Conservation (phyloP, 2,113 vertebrate genomes). For the Hiodon tergisus region DNA sequence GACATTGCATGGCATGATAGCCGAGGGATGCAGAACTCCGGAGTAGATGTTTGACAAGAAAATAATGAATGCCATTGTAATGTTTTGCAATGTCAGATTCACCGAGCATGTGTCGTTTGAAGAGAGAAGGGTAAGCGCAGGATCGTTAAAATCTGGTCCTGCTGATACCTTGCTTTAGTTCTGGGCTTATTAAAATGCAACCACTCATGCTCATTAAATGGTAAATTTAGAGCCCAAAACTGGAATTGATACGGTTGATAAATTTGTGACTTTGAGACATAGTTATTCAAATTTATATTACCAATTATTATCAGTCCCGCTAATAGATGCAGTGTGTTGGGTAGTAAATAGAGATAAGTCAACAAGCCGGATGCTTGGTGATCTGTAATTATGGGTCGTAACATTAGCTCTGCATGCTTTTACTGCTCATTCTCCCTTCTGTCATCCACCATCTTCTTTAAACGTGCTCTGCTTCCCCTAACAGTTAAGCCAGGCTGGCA, state of each 20-base stretch:
- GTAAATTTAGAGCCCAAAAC: constrained; percentile 1
- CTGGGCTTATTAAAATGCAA: constrained; percentile 8
- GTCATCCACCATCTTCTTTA: constrained; percentile 41
- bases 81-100: not conserved
- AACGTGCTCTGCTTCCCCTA: constrained; percentile 53
- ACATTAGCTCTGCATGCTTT: constrained; percentile 20
- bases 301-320: not conserved
- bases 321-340: not conserved
- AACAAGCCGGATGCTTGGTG: not conserved
- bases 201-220: constrained; percentile 14
- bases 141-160: not conserved
- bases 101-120: not conserved
- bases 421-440: constrained; percentile 22
- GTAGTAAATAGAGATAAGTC: not conserved
- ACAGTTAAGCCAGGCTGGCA: constrained; percentile 50
- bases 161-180: not conserved
- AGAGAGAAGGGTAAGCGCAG: not conserved
- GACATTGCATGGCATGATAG: not conserved
- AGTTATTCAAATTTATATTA: not conserved
- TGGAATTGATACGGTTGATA: constrained; percentile 5
- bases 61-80: not conserved
- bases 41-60: no score
- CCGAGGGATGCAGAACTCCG: not conserved
- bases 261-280: not conserved
- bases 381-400: not conserved